Conservation (phyloP, 2,113 vertebrate genomes). For the Centropus bengalensis region DNA sequence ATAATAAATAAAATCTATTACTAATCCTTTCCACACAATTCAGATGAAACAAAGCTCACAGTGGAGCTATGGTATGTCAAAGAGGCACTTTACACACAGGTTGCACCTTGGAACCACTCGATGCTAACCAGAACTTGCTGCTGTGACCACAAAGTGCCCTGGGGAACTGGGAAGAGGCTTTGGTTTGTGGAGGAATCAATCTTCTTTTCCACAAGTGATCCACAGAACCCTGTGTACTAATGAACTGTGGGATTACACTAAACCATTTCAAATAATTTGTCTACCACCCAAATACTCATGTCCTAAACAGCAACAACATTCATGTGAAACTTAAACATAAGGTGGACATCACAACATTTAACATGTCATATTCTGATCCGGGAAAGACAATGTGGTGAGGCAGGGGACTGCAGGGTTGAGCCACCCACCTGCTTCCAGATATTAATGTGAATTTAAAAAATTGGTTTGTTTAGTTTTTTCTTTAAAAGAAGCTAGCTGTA, state of each 20-base stretch:
- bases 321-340: not conserved
- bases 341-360: not conserved
- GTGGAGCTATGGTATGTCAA: not conserved
- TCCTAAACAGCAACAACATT: not conserved
- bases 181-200: not conserved
- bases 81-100: not conserved
- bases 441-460: not conserved
- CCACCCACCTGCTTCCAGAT: not conserved
- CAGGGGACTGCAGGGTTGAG: not conserved
- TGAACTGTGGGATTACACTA: not conserved
- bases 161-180: not conserved
- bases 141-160: not conserved
- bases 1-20: not conserved
- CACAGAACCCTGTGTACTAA: not conserved
- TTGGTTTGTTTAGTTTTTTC: not conserved
- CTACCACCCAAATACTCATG: not conserved
- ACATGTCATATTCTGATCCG: not conserved
- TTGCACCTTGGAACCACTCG: not conserved
- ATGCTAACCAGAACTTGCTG: not conserved
- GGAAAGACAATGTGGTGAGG: not conserved
- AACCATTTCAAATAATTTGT: not conserved
- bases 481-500: not conserved
- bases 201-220: not conserved
- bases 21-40: conserved; percentile 3
- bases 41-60: not conserved